These are phyloP conservation scores for Aplochiton taeniatus DNA, from an alignment of 2,797 vertebrate species.

Conservation along the genomic window DNA sequence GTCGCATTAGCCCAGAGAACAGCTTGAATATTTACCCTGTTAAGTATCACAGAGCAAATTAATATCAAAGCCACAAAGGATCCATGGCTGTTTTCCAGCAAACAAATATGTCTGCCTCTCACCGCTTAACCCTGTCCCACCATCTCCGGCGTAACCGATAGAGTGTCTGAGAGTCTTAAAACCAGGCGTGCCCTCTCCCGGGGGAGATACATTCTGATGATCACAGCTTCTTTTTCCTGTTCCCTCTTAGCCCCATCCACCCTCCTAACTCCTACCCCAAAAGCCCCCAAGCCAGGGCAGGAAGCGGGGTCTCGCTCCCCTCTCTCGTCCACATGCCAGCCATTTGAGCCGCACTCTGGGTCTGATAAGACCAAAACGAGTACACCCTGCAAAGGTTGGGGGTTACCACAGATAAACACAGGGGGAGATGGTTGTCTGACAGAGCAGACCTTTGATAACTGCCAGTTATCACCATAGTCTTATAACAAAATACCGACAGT, in stretches of 20 bases:
- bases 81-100: not conserved
- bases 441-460: not conserved
- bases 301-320: slow-evolving; percentile 18
- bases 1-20: not conserved
- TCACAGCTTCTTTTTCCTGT: slow-evolving; percentile 58
- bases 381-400: slow-evolving; percentile 7
- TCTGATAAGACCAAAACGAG: slow-evolving; percentile 34
- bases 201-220: slow-evolving; percentile 63
- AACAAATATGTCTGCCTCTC: slow-evolving; percentile 1
- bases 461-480: slow-evolving; percentile 3
- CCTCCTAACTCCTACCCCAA: not conserved
- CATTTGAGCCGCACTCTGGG: slow-evolving; percentile 40
- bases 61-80: too few relatives aligned
- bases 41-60: not conserved
- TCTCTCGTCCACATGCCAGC: slow-evolving; percentile 27
- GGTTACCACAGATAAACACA: slow-evolving; percentile 25
- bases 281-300: slow-evolving; percentile 3
- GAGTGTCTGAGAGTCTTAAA: slow-evolving; percentile 35
- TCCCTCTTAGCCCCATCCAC: slow-evolving; percentile 39
- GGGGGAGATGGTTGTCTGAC: slow-evolving; percentile 12
- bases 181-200: slow-evolving; percentile 58
- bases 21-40: slow-evolving; percentile 18
- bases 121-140: not conserved
- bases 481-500: not conserved
- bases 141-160: slow-evolving; percentile 52